phyloP scores from a whole-genome alignment of 2,797 vertebrate genomes.

The Arremon aurantiirostris region DNA sequence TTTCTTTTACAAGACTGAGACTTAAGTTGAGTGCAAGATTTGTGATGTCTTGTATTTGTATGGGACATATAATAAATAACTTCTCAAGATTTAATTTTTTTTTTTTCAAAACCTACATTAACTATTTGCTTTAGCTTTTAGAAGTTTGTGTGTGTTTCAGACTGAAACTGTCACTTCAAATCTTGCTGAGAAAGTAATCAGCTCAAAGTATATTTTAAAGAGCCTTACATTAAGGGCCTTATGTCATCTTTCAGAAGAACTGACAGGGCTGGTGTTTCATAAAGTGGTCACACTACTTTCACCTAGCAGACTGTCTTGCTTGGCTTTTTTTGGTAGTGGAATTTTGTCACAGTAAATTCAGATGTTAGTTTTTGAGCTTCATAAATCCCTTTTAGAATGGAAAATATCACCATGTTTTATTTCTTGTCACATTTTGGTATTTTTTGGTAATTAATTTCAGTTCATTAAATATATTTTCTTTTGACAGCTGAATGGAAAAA shows the following conservation, averaged over 20 bases:
- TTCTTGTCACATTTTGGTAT: background rate
- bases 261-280: background rate
- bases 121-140: background rate
- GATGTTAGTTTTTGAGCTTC: background rate
- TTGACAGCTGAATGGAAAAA: background rate
- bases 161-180: background rate
- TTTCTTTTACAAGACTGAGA: background rate
- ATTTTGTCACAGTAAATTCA: background rate
- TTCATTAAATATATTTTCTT: background rate
- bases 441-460: background rate
- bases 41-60: background rate
- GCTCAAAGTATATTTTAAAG: background rate
- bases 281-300: background rate
- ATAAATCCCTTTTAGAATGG: background rate
- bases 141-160: background rate
- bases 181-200: background rate
- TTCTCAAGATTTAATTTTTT: background rate
- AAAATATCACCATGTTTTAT: background rate
- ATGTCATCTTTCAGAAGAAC: background rate
- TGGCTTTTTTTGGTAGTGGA: background rate
- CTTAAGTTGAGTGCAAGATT: background rate
- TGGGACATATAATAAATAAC: background rate
- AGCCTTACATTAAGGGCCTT: background rate
- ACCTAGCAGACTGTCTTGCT: background rate
- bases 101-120: background rate